Percentiles rank a stretch among this genome's conserved stretches.
Conservation (phyloP, 2,888 invertebrate genomes). For the Morinoia aosen region DNA sequence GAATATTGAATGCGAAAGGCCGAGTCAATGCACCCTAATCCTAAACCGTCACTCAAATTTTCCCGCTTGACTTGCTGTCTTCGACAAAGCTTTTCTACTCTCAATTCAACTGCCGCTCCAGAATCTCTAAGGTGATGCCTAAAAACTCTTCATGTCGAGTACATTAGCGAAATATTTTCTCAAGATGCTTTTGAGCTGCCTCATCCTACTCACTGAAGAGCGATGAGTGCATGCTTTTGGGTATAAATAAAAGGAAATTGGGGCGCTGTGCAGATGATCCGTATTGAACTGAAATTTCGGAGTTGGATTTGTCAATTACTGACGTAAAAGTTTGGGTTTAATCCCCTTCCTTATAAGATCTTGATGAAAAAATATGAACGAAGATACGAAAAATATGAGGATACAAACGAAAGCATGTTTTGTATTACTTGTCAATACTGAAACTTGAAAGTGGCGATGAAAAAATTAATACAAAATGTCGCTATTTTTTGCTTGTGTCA, state of each 20-base stretch:
- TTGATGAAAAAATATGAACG: too few relatives aligned
- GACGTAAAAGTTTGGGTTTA: background rate
- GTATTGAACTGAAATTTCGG: background rate
- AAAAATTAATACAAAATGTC: too few relatives aligned
- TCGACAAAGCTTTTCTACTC: slow-evolving; percentile 27
- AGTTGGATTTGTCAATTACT: background rate
- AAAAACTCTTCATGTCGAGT: background rate
- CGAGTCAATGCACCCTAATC: slow-evolving; percentile 52
- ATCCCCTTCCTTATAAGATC: too few relatives aligned
- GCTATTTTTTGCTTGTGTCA: too few relatives aligned
- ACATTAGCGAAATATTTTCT: background rate
- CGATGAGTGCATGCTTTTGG: too few relatives aligned
- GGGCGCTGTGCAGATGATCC: background rate
- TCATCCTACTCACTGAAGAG: background rate
- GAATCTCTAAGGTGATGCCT: background rate
- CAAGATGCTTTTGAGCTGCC: background rate
- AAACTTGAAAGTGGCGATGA: too few relatives aligned
- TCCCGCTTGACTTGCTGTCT: slow-evolving; percentile 35
- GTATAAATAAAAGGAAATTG: background rate
- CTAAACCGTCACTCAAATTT: slow-evolving; percentile 49
- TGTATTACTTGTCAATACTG: too few relatives aligned
- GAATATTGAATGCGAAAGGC: slow-evolving; percentile 43
- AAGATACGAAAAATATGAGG: too few relatives aligned
- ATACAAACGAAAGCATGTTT: too few relatives aligned
- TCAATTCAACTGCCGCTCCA: background rate